A percentile compares a stretch with the other conserved stretches of the same genome.
Evolutionary conservation across 1,140 invertebrate genomes (phyloP).

Genomic region (Carposina sasakii): DNA sequence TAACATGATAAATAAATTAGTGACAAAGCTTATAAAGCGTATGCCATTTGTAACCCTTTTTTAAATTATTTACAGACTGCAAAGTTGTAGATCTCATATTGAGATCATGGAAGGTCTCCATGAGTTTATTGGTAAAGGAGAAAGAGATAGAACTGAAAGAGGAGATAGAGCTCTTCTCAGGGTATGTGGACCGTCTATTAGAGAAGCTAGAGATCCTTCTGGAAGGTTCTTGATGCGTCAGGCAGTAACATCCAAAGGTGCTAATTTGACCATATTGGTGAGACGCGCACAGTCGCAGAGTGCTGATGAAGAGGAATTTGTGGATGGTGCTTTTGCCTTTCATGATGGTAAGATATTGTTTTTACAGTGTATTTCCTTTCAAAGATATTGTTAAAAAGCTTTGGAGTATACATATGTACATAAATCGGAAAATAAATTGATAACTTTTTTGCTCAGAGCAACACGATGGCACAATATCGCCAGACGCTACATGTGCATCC

Average conservation of each 20-base stretch:
- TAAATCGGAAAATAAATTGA: neutral
- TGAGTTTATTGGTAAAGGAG: constrained; percentile 75
- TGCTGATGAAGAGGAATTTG: constrained; percentile 77
- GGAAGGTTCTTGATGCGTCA: constrained; percentile 76
- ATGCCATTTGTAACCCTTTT: too few relatives aligned
- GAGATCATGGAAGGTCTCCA: constrained; percentile 62
- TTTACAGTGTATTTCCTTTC: neutral
- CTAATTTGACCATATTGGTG: constrained; percentile 77
- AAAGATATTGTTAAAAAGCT: neutral
- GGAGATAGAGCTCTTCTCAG: constrained; percentile 70
- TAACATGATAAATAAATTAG: too few relatives aligned
- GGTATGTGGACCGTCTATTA: constrained; percentile 78
- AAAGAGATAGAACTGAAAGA: constrained; percentile 59
- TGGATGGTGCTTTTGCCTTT: constrained; percentile 83
- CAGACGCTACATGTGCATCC: constrained; percentile 81
- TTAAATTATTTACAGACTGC: constrained; percentile 47
- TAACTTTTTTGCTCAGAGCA: constrained; percentile 67
- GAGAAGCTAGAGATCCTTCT: constrained; percentile 75
- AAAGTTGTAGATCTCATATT: constrained; percentile 68
- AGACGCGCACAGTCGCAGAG: constrained; percentile 71
- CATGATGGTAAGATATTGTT: constrained; percentile 78
- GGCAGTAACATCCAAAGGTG: constrained; percentile 77
- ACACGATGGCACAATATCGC: constrained; percentile 81
- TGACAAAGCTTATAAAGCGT: too few relatives aligned
- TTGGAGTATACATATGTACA: too few relatives aligned